phyloP scores from a whole-genome alignment of 2,113 vertebrate species.

The Syrmaticus mikado region DNA sequence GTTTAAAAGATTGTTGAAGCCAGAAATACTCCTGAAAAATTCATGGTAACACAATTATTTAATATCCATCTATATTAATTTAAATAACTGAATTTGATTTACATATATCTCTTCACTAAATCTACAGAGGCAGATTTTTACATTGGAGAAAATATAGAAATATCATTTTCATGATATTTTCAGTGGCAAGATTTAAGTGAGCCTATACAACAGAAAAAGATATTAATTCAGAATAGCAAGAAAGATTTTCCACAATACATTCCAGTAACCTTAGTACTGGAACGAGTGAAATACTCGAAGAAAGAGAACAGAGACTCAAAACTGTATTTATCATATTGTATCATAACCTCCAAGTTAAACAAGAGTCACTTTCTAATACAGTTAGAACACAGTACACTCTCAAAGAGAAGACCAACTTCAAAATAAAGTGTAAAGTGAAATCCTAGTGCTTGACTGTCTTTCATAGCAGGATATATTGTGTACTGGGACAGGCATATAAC shows the following conservation, averaged over 20 bases:
- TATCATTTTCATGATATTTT: background rate
- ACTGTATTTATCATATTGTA: background rate
- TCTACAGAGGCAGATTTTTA: background rate
- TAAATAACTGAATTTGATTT: background rate
- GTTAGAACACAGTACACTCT: background rate
- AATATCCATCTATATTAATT: background rate
- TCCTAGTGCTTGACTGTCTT: background rate
- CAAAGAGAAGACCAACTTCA: background rate
- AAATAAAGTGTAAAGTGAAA: background rate
- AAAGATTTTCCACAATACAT: background rate
- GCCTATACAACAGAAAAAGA: background rate
- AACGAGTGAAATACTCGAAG: background rate
- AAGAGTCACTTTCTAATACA: background rate
- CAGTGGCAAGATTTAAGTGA: background rate
- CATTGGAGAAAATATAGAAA: background rate
- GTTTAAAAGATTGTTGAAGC: background rate
- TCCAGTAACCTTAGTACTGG: background rate
- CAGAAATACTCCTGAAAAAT: background rate
- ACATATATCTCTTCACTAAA: background rate
- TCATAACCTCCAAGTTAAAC: background rate
- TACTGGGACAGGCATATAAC: background rate
- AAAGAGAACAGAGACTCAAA: background rate
- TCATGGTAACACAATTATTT: background rate
- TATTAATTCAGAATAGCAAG: background rate
- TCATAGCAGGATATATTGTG: background rate